Base-by-base conservation (phyloP, 2,797 vertebrate species). In the Poeciliopsis turneri region DNA sequence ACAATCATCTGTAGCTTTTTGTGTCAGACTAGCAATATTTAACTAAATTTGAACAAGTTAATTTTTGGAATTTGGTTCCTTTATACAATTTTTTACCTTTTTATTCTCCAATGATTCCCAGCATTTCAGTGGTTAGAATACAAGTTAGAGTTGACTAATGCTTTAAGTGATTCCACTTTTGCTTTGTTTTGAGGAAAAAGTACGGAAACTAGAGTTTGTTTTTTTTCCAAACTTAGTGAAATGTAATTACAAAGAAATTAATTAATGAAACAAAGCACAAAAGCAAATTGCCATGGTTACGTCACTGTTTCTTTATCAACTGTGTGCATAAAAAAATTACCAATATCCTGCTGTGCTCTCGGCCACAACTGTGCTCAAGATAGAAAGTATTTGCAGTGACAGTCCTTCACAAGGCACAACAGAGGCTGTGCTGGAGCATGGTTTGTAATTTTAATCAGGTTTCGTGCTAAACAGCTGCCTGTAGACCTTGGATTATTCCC, bases 361-460 rank as follows among this genome's bases (percentile, higher is more conserved):
- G 53, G 74, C 80, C 72, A 25, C 76, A 77, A 72, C 75, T 43
- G 5, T 69, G 69, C 91, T 88, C 84, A 72, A 25, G 77, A 90
- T 87, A 86, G 70, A 80, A 76, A 80, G 83, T 81, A 87, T 91
- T 88, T 90, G 87, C 88, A 82, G 88, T 87, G 90, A 90, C 91
- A 85, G 81, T 88, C 76, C 82, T 86, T 87, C 87, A 91, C 89
- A 89, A 86, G 81, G 88, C 57, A 84, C 88, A 81, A 79, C 87
- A 87, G 86, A 91, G 84, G 86, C 90, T 82, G 82, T 82, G 88
- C 82, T 91, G 90, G 91, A 90, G 92, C 90, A 88, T 92, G 89
- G 88, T 88, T 79, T 94, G 91, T 92, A 94, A 94, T 96, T 94
- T 93, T 94, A 95, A 96, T 96, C 93, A 95, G 92, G 83, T 90